phyloP scores from a whole-genome alignment of 2,888 invertebrate species.

The Agrotis puta region DNA sequence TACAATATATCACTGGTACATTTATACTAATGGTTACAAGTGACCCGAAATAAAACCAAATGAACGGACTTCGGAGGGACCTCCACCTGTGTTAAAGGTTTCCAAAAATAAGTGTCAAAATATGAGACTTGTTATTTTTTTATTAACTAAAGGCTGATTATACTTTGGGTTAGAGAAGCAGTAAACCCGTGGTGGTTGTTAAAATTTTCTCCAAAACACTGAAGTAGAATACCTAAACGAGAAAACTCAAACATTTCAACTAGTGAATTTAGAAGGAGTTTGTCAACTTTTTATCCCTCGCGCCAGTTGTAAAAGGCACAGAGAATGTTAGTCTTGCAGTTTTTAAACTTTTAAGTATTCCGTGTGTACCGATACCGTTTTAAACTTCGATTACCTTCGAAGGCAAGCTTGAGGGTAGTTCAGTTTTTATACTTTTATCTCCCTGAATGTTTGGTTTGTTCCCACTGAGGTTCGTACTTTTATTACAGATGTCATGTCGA shows the following conservation, averaged over 20 bases:
- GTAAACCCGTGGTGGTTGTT: neutral
- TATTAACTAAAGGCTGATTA: neutral
- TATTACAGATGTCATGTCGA: neutral
- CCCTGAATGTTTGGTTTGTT: neutral
- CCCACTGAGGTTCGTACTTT: neutral
- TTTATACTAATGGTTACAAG: neutral
- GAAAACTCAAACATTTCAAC: conserved; percentile 27
- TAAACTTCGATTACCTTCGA: conserved; percentile 46
- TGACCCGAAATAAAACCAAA: too few relatives aligned
- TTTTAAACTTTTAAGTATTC: conserved; percentile 57
- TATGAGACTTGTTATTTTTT: too few relatives aligned
- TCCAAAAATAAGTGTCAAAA: too few relatives aligned
- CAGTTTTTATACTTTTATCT: conserved; percentile 17
- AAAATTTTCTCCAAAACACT: conserved; percentile 5
- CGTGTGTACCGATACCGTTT: conserved; percentile 48
- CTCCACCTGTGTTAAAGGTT: too few relatives aligned
- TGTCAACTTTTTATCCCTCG: conserved; percentile 54
- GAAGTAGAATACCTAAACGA: conserved; percentile 10
- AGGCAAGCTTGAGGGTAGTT: conserved; percentile 25
- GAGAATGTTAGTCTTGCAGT: conserved; percentile 44
- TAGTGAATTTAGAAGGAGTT: conserved; percentile 37
- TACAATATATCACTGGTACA: neutral
- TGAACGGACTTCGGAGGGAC: too few relatives aligned
- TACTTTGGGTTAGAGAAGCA: neutral
- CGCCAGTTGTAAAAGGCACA: conserved; percentile 41